These are phyloP conservation scores for Actinia equina DNA, from an alignment of 64 coral and sea anemone species.

Conservation along the genomic window DNA sequence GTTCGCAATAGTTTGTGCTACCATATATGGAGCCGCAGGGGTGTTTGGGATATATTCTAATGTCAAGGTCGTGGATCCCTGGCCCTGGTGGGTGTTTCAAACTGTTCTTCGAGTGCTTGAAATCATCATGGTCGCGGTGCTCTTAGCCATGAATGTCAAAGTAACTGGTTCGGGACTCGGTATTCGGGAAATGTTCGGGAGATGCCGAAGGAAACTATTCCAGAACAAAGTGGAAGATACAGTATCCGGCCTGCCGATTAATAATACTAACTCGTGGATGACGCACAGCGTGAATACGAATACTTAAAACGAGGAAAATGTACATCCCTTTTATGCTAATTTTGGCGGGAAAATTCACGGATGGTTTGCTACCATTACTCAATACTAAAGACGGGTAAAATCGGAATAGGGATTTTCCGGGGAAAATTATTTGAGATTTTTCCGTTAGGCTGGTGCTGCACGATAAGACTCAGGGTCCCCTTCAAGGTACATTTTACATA, in stretches of 20 bases:
- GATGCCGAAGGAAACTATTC: neutral
- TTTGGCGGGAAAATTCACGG: too few species aligned
- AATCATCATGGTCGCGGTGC: conserved; percentile 45
- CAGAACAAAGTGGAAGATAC: neutral
- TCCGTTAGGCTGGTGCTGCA: too few species aligned
- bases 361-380: too few species aligned
- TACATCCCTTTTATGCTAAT: too few species aligned
- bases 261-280: neutral
- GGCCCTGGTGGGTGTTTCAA: conserved; percentile 90
- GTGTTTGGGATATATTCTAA: conserved; percentile 88
- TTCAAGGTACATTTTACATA: too few species aligned
- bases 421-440: too few species aligned
- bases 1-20: neutral
- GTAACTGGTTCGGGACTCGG: neutral
- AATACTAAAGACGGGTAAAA: too few species aligned
- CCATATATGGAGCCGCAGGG: conserved; percentile 71
- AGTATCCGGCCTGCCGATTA: neutral
- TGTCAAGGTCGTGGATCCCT: conserved; percentile 41
- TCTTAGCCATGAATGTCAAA: conserved; percentile 65
- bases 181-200: neutral
- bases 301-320: neutral
- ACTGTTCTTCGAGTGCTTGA: conserved; percentile 49
- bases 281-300: neutral
- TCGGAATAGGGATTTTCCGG: too few species aligned
- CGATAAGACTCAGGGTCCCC: too few species aligned